Base-by-base conservation (phyloP, 2,797 vertebrate genomes). In the Gastrophryne carolinensis region DNA sequence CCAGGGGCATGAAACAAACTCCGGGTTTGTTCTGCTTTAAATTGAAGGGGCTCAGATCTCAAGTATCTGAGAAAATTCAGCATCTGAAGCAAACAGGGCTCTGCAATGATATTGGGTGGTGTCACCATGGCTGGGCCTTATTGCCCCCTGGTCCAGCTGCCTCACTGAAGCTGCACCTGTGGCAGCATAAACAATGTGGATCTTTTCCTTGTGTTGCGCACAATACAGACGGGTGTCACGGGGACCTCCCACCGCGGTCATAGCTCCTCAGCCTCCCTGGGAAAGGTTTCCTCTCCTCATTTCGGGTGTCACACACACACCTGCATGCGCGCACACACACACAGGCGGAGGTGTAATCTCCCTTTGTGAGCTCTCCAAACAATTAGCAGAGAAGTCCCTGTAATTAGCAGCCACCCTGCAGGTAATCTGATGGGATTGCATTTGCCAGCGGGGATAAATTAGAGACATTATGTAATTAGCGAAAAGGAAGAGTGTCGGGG, bases 391-490 rank as follows among this genome's bases (percentile, higher is more conserved):
- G 86, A 88, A 88, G 86, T 87, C 84, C 83, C 79, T 86, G 83
- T 91, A 90, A 91, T 91, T 90, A 91, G 87, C 86, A 80, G 77
- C 84, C 85, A 84, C 88, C 89, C 88, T 88, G 86, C 83, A 90
- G 89, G 88, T 91, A 91, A 89, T 76, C 65, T 87, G 82, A 53
- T 83, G 81, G 84, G 86, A 89, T 89, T 86, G 88, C 84, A 89
- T 89, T 88, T 89, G 89, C 87, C 88, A 89, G 86, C 12, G 67
- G 87, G 86, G 85, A 89, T 88, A 90, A 90, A 92, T 91, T 90
- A 91, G 82, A 88, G 85, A 90, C 84, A 88, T 90, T 89, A 90
- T 89, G 79, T 81, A 90, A 91, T 91, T 91, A 92, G 82, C 80
- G 80, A 79, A 75, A 86, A 84, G 81, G 81, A 86, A 86, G 78